phyloP scores from a whole-genome alignment of 1,140 invertebrate species.

The Atta colombica region DNA sequence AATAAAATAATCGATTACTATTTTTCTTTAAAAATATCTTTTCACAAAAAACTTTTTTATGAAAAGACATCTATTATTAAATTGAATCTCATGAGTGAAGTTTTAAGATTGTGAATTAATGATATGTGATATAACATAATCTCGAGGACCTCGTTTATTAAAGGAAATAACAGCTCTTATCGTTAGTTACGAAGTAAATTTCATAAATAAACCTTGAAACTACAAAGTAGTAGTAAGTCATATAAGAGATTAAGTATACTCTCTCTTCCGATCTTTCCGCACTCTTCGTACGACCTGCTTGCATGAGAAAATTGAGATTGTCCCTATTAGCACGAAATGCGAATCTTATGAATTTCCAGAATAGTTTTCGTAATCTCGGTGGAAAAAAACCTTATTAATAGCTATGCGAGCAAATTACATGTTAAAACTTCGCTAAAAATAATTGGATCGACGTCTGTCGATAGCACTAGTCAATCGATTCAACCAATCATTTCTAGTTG shows the following conservation, averaged over 20 bases:
- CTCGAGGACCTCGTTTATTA: conserved; percentile 17
- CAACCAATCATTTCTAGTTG: no score
- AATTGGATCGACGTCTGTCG: no score
- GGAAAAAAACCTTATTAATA: conserved; percentile 19
- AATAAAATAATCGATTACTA: neutral
- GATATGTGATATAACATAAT: neutral
- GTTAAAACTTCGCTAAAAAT: neutral
- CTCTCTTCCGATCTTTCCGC: conserved; percentile 25
- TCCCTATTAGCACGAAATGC: conserved; percentile 3
- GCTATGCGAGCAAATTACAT: neutral
- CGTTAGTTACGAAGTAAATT: conserved; percentile 20
- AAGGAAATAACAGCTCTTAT: conserved; percentile 27
- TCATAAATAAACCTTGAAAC: conserved; percentile 24
- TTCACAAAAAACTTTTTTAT: neutral
- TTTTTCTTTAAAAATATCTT: neutral
- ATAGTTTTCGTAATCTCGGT: conserved; percentile 18
- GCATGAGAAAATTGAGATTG: conserved; percentile 39
- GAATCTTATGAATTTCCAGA: conserved; percentile 42
- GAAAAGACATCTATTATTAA: neutral
- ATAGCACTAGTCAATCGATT: no score
- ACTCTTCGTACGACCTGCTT: conserved; percentile 5
- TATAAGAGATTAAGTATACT: conserved; percentile 42
- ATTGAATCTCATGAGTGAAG: neutral
- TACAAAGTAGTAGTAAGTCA: conserved; percentile 17
- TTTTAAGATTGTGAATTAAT: conserved; percentile 32